Base-by-base conservation (phyloP, 1,140 invertebrate genomes). In the Cyrtorhinus lividipennis region DNA sequence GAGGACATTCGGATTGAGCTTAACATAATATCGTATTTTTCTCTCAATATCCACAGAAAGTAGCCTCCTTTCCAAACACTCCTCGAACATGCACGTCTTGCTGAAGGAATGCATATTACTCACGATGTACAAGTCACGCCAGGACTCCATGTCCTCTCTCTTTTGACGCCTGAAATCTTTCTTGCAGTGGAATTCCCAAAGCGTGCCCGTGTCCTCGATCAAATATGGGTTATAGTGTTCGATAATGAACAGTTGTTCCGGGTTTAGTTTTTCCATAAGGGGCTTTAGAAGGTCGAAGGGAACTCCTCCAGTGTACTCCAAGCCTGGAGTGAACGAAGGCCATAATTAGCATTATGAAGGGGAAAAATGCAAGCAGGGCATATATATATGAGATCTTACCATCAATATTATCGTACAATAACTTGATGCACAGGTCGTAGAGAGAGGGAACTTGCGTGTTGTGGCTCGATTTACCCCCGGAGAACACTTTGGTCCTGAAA, bases 291-390 rank as follows among this genome's bases (percentile, higher is more conserved):
- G 84, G 57, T 86, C 83, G 73, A 86, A 96, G 15, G 94, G 93
- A 65, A 95, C 87, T n/a, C 89, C 91, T 56, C 93, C 93, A n/a
- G 91, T 93, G 68, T 85, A 89, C 71, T 92, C 91, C 53, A 95
- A 75, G 56, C 81, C 88, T 87, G 71, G 62, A 74, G 76, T 64
- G 60, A 62, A 57, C 24, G 44, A 8, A 25, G 15, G 30, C 15
- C 15, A 38, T n/a, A n/a, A n/a, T n/a, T n/a, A n/a, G n/a, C n/a
- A n/a, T n/a, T n/a, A n/a, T n/a, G n/a, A n/a, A n/a, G n/a, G n/a
- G n/a, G n/a, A n/a, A n/a, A n/a, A n/a, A n/a, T n/a, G n/a, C n/a
- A n/a, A n/a, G n/a, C n/a, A n/a, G n/a, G n/a, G n/a, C n/a, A n/a
- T n/a, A n/a, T n/a, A n/a, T n/a, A n/a, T n/a, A n/a, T n/a, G n/a